Evolutionary conservation across 2,797 vertebrate species (phyloP), one percentile per base, ranked within the genome.

Genomic region (Pseudomugil gertrudae): DNA sequence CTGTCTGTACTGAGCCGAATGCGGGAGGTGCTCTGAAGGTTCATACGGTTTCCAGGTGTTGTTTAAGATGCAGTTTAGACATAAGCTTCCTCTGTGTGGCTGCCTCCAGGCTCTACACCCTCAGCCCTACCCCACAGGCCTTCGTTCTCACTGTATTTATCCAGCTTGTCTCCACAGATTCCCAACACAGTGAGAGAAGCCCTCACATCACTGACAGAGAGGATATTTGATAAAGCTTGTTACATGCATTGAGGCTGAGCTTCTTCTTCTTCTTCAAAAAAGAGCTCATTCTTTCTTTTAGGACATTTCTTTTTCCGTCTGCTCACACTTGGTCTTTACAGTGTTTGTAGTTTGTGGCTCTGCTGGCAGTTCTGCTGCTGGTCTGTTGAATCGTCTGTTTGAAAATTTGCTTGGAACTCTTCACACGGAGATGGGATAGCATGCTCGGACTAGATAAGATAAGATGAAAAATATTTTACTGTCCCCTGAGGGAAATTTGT

Each of bases 71-170:
- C 48, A 55, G 74, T 84, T 84, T 60, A 76, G 66, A 81, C 58
- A 62, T 70, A 26, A 8, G 63, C 51, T 71, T 81, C 60, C 56
- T 62, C 63, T 68, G 47, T 65, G 71, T 55, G 57, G 69, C 64
- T 77, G 71, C 77, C 84, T 80, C 38, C 69, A 69, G 81, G 81
- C 84, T 64, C 55, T 53, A 68, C 56, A 69, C 47, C 72, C 61
- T 81, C 74, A 43, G 52, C 30, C 50, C 24, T 14, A 50, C 56
- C 64, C 66, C 65, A 63, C 58, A 52, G 71, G 50, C 30, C 11
- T 70, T 63, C 53, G 50, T 43, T 69, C 72, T 80, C 61, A 10
- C 67, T 83, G 84, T 85, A 70, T 86, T 87, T 82, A 83, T 81
- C 73, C 69, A 21, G 56, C 50, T 67, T 66, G 73, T 66, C 84